Evolutionary conservation across 1,140 invertebrate genomes (phyloP).

Genomic region (Bombus waltoni): DNA sequence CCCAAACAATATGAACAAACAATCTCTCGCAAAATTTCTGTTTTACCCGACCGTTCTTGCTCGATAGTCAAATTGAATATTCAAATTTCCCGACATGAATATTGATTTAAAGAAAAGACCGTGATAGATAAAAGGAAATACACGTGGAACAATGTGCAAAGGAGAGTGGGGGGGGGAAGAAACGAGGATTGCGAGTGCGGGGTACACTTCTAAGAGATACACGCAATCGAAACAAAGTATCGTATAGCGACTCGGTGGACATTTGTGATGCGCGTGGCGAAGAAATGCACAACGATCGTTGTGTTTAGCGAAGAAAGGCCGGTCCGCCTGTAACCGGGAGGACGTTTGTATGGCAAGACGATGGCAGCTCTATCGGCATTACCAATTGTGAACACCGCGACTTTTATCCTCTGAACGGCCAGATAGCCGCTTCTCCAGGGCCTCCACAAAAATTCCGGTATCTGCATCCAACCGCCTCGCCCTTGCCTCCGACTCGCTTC

Average conservation of each 20-base stretch:
- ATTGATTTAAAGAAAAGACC: not conserved
- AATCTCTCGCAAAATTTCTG: not conserved
- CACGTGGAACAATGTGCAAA: not conserved
- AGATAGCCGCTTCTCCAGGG: conserved; percentile 30
- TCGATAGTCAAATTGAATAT: not conserved
- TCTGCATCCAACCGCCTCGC: conserved; percentile 43
- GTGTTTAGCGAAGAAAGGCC: conserved; percentile 70
- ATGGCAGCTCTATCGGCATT: conserved; percentile 80
- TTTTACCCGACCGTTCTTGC: not conserved
- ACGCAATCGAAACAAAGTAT: conserved; percentile 43
- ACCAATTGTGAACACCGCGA: conserved; percentile 64
- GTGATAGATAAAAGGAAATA: not conserved
- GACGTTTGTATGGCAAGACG: conserved; percentile 81
- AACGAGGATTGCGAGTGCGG: not conserved
- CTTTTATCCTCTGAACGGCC: conserved; percentile 64
- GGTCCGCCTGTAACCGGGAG: conserved; percentile 71
- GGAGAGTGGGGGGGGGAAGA: too few species aligned
- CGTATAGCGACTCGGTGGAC: conserved; percentile 30
- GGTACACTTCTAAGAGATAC: not conserved
- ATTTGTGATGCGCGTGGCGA: conserved; percentile 47
- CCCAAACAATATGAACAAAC: not conserved
- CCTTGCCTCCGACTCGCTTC: conserved; percentile 12
- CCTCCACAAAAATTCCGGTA: conserved; percentile 55
- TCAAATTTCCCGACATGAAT: not conserved
- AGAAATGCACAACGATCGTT: conserved; percentile 53